A percentile compares a stretch with the other conserved stretches of the same genome.
Conservation (phyloP, 64 coral and sea anemone species). For the Acropora tenuis region DNA sequence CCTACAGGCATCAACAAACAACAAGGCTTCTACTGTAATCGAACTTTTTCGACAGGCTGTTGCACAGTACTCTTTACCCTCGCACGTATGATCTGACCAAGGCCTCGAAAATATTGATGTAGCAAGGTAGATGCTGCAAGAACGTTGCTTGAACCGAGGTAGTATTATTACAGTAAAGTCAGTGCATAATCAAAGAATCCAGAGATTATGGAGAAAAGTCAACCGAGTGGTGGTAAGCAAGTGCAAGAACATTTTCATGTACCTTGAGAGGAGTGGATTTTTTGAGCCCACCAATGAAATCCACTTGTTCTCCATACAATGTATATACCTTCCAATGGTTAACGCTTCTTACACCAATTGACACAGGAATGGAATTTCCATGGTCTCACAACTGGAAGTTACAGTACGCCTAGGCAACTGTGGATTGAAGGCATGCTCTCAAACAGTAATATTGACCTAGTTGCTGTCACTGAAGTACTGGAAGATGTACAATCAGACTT, state of each 20-base stretch:
- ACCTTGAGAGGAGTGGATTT: slow-evolving; percentile 45
- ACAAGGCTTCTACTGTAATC: slow-evolving; percentile 43
- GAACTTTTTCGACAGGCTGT: slow-evolving; percentile 26
- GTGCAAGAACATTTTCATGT: slow-evolving; percentile 55
- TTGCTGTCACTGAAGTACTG: slow-evolving; percentile 47
- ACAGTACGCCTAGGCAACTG: slow-evolving; percentile 45
- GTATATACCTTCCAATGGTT: slow-evolving; percentile 35
- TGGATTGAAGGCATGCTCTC: slow-evolving; percentile 58
- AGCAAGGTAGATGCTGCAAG: slow-evolving; percentile 45
- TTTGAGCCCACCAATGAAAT: slow-evolving; percentile 52
- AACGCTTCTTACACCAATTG: slow-evolving; percentile 27
- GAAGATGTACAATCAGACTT: not conserved
- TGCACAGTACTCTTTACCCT: slow-evolving; percentile 9
- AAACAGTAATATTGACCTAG: not conserved
- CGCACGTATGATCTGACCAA: slow-evolving; percentile 34
- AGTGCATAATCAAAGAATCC: slow-evolving; percentile 60
- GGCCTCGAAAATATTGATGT: slow-evolving; percentile 63
- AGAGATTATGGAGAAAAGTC: slow-evolving; percentile 56
- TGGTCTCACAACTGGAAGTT: slow-evolving; percentile 45
- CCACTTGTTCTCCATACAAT: slow-evolving; percentile 42
- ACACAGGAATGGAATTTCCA: slow-evolving; percentile 42
- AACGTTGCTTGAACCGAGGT: slow-evolving; percentile 53
- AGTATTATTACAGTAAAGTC: slow-evolving; percentile 70
- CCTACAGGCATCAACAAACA: slow-evolving; percentile 57
- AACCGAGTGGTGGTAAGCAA: slow-evolving; percentile 41